Evolutionary conservation across 1,140 invertebrate species (phyloP).

Genomic region (Fopius arisanus): DNA sequence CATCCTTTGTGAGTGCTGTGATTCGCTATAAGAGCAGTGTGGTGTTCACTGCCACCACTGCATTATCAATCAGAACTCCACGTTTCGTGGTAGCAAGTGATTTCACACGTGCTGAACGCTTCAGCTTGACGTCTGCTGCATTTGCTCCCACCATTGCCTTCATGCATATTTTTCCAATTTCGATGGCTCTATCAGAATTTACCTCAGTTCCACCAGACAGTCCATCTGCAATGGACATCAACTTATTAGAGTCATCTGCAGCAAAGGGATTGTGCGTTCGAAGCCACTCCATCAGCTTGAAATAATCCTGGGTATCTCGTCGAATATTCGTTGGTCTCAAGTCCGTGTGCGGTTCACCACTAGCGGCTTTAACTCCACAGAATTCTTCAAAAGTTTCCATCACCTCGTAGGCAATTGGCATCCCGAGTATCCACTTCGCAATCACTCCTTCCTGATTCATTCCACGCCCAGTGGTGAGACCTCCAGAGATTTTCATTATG

Average conservation of each 20-base stretch:
- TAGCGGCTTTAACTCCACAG: not conserved
- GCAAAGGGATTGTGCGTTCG: constrained; percentile 1
- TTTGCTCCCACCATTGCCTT: constrained; percentile 42
- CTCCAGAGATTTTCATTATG: constrained; percentile 45
- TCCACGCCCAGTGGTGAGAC: constrained; percentile 26
- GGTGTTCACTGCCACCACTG: not conserved
- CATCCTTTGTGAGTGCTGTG: constrained; percentile 34
- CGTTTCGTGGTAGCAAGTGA: not conserved
- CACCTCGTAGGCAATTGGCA: not conserved
- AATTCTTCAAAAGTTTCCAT: constrained; percentile 15
- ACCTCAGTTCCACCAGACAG: constrained; percentile 47
- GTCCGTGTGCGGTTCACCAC: constrained; percentile 23
- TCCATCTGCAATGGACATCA: constrained; percentile 48
- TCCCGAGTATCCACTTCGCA: not conserved
- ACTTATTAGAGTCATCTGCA: not conserved
- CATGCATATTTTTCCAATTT: constrained; percentile 45
- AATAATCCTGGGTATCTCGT: constrained; percentile 16
- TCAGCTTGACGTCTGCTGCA: not conserved
- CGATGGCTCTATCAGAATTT: constrained; percentile 40
- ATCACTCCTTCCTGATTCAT: constrained; percentile 17
- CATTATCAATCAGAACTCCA: not conserved
- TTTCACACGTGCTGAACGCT: not conserved
- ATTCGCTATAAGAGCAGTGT: constrained; percentile 51
- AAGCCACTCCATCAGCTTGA: constrained; percentile 15
- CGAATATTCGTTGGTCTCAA: not conserved